Percentiles rank a stretch among this genome's conserved stretches.
These are phyloP conservation scores for Talpa occidentalis DNA, from an alignment of 2,113 vertebrate species.

Conservation along the genomic window DNA sequence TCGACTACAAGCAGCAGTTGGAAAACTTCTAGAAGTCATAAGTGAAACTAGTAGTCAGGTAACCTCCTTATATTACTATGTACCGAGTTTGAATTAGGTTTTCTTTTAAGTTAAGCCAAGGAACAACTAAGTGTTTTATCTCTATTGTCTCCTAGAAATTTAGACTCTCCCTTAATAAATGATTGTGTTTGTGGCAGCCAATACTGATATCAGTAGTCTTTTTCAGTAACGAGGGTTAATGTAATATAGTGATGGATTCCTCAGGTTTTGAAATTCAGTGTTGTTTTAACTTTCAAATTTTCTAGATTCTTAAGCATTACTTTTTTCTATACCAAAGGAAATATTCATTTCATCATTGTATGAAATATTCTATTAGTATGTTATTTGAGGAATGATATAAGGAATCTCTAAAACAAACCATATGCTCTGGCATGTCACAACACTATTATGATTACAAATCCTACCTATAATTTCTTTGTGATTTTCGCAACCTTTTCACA, in stretches of 20 bases:
- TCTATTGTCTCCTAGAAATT: not conserved
- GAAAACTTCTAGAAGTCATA: slow-evolving; percentile 95
- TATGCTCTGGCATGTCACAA: not conserved
- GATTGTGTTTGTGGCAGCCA: not conserved
- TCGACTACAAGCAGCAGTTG: slow-evolving; percentile 93
- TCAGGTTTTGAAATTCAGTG: not conserved
- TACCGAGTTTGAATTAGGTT: not conserved
- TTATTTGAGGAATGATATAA: slow-evolving; percentile 1
- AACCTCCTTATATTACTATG: slow-evolving; percentile 43
- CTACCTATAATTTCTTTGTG: not conserved
- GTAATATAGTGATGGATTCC: not conserved
- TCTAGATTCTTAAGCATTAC: not conserved
- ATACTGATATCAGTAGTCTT: not conserved
- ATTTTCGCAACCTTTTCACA: slow-evolving; percentile 28
- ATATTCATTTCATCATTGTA: slow-evolving; percentile 10
- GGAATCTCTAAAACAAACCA: not conserved
- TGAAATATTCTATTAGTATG: not conserved
- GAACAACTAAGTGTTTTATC: not conserved
- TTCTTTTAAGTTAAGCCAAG: not conserved
- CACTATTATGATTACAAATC: not conserved
- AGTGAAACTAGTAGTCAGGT: slow-evolving; percentile 94
- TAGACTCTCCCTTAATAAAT: slow-evolving; percentile 2
- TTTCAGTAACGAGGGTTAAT: not conserved
- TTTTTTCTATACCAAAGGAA: not conserved
- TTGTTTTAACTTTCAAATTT: slow-evolving; percentile 37